Evolutionary conservation across 2,113 vertebrate genomes (phyloP), one percentile per base, ranked within the genome.

Genomic region (Ceyx melanurus): DNA sequence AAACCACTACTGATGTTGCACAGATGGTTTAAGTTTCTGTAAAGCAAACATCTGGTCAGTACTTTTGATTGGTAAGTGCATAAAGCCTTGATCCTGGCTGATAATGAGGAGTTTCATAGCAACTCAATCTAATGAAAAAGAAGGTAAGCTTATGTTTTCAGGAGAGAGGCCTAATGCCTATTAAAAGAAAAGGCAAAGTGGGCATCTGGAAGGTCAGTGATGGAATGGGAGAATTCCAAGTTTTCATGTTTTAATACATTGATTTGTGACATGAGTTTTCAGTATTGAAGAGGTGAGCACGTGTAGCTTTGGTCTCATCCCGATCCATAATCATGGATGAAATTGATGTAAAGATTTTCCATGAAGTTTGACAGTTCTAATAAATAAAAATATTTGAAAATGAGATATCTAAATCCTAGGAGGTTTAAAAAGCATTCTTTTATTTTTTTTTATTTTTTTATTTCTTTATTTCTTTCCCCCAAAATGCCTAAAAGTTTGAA

Each of bases 11-110:
- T 92, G 89, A 92, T 94, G 87, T 78, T 92, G 85, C 80, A 95
- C 85, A 72, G 85, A 95, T 96, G 96, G 80, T 94, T 96, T 96
- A 82, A 87, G 72, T 95, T 94, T 94, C 88, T 91, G 20, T 35
- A 72, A 94, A 92, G 68, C 61, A 93, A 94, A 94, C 79, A 87
- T 78, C 64, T 95, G 93, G 84, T 73, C 80, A 57, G 80, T 74
- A 91, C 88, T 95, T 84, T 77, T 42, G 13, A 60, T 95, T 88
- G 75, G 53, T 80, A 86, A 89, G 67, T 73, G 79, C 70, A 53
- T 87, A 92, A 91, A 73, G 92, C 40, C 75, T 72, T 58, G 86
- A 81, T 95, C 62, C 62, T 66, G 76, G 33, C 51, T 96, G 76
- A 76, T 85, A 85, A 82, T 87, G 90, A 92, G 56, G 72, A 94